Conservation (phyloP, 2,888 invertebrate genomes). For the Nomada fucata region DNA sequence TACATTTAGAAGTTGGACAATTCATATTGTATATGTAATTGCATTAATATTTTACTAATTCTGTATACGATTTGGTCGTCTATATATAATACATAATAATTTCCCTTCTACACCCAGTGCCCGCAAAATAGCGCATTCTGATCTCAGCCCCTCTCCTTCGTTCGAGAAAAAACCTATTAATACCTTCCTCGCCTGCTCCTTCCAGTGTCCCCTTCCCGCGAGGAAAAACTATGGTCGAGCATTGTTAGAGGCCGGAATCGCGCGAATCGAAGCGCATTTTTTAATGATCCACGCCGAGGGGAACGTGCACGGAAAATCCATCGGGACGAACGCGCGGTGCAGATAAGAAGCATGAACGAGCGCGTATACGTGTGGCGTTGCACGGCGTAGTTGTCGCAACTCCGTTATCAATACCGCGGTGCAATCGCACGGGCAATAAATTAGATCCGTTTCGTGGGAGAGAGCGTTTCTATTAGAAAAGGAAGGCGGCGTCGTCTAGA, state of each 20-base stretch:
- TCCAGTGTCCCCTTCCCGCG: too few relatives aligned
- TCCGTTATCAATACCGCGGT: slow-evolving; percentile 45
- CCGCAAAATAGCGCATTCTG: too few relatives aligned
- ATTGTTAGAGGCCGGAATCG: too few relatives aligned
- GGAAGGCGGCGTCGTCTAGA: slow-evolving; percentile 28
- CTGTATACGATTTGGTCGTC: too few relatives aligned
- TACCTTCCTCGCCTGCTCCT: slow-evolving; percentile 43
- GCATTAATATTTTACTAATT: too few relatives aligned
- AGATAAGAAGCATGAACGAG: slow-evolving; percentile 30
- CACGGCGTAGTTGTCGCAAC: slow-evolving; percentile 37
- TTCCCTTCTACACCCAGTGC: not conserved
- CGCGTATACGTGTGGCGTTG: not conserved
- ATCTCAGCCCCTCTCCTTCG: too few relatives aligned
- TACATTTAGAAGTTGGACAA: too few relatives aligned
- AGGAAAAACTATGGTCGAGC: too few relatives aligned
- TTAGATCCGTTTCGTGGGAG: slow-evolving; percentile 43
- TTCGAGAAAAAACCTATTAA: not conserved
- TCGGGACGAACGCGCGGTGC: not conserved
- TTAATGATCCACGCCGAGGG: not conserved
- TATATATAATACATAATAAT: not conserved
- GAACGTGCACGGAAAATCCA: not conserved
- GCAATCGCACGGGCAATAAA: slow-evolving; percentile 49
- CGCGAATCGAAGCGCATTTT: not conserved
- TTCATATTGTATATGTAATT: too few relatives aligned
- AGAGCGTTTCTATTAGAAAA: slow-evolving; percentile 36